Evolutionary conservation across 2,797 vertebrate genomes (phyloP), one percentile per base, ranked within the genome.

Genomic region (Hippocampus kuda): DNA sequence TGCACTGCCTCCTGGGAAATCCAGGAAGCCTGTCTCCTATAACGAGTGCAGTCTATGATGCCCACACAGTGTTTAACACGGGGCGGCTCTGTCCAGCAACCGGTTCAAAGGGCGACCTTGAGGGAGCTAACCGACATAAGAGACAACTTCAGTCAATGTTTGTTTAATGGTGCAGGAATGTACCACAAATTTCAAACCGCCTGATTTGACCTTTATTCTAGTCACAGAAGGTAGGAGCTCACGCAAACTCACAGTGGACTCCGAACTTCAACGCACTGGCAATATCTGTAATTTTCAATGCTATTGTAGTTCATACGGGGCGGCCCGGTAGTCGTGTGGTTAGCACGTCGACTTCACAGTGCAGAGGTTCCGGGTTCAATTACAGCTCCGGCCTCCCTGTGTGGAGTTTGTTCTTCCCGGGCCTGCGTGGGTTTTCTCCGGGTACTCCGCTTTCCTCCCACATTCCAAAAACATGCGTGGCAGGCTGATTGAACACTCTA

Each of bases 21-120:
- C 70, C 65, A 51, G 27, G 72, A 80, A 59, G 69, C 67, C 74
- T 65, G 65, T 77, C 70, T 77, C 69, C 65, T 70, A 34, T 80
- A 77, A 83, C 78, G 73, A 78, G 63, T 54, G 66, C 38, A 66
- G 66, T 69, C 68, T 64, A 62, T 26, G 66, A 51, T 72, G 67
- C 60, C 57, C 60, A 61, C 57, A 72, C 66, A 51, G 61, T 27
- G 42, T 72, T 77, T 78, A 61, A 65, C 63, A 65, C n/a, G n/a
- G 34, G 63, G 42, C 26, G 63, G 42, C 63, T 27, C n/a, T 27
- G 63, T 16, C 63, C 42, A 26, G 63, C 59, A 34, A 38, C 59
- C 16, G 9, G 30, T 65, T 48, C 13, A 46, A 48, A 65, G 24
- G 18, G 16, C 13, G 7, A 7, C 44, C 42, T 48, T 16, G 16